Evolutionary conservation across 2,797 vertebrate species (phyloP), one percentile per base, ranked within the genome.

Genomic region (Astyanax mexicanus): DNA sequence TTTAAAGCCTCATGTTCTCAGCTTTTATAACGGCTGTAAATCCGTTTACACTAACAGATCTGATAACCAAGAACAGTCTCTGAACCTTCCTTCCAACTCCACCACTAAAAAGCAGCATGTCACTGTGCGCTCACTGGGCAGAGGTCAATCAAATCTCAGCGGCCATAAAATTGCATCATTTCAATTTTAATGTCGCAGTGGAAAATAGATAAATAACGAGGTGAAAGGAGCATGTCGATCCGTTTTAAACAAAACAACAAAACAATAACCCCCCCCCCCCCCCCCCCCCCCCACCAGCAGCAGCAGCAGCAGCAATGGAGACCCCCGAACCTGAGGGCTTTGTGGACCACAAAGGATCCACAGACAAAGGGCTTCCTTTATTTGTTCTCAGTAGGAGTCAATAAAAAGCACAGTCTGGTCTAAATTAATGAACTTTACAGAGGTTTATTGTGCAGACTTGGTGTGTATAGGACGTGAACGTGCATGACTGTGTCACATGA

Each of bases 81-180:
- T 19, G 4, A 8, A 1, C 25, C 12, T 17, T 2, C 8, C 66
- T 4, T 25, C 6, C 44, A 29, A 32, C 61, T 75, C 80, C 57
- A 71, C 25, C 52, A 47, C 51, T 54, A 38, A 49, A 68, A 47
- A 29, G n/a, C 55, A 29, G 19, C 67, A 15, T 69, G 66, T 51
- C 67, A 76, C 13, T 13, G 2, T 66, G 21, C n/a, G n/a, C n/a
- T n/a, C n/a, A n/a, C n/a, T n/a, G 78, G 81, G 68, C 81, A 86
- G 44, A 82, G 85, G 82, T 86, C 83, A 79, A 11, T 1, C 1
- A 40, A 38, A 72, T 68, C 7, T 60, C n/a, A 2, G 9, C 51
- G 55, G 37, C 44, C 11, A 15, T 37, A 32, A 61, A 67, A 68
- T 58, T 73, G 42, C 77, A 55, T 23, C 54, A 80, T 3, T 0